Evolutionary conservation across 2,888 invertebrate genomes (phyloP).

Genomic region (Sclerodermus sp.): DNA sequence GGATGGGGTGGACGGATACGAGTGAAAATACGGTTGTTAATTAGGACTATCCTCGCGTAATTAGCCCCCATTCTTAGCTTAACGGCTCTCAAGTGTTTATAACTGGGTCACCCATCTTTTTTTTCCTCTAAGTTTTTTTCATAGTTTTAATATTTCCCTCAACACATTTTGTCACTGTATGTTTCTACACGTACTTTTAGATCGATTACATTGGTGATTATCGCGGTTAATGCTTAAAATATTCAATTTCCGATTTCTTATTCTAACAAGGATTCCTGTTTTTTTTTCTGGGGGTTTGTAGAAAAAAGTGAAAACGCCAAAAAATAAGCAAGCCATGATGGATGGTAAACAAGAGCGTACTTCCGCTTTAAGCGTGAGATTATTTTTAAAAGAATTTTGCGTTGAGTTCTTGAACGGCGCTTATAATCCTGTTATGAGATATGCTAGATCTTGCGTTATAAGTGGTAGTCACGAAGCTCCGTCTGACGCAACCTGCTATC

Average conservation of each 20-base stretch:
- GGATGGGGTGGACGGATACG: too few relatives aligned
- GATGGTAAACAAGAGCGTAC: constrained; percentile 69
- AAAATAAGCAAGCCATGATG: constrained; percentile 74
- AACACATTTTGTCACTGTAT: too few relatives aligned
- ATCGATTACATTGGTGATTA: too few relatives aligned
- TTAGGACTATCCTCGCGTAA: too few relatives aligned
- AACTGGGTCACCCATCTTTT: too few relatives aligned
- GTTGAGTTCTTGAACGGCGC: constrained; percentile 88
- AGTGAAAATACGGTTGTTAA: constrained; percentile 45
- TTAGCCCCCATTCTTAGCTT: too few relatives aligned
- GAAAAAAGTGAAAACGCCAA: constrained; percentile 68
- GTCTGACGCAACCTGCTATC: constrained; percentile 90
- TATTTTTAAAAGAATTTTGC: constrained; percentile 93
- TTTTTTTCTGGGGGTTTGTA: constrained; percentile 13
- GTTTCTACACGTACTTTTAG: too few relatives aligned
- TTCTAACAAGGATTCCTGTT: neutral
- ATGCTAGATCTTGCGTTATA: constrained; percentile 77
- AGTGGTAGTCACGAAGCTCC: constrained; percentile 69
- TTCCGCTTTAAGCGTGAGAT: constrained; percentile 85
- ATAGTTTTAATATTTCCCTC: too few relatives aligned
- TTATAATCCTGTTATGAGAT: constrained; percentile 90
- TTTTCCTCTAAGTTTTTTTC: too few relatives aligned
- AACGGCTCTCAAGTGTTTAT: too few relatives aligned
- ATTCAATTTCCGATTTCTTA: too few relatives aligned
- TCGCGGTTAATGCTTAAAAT: too few relatives aligned